Evolutionary conservation across 2,113 vertebrate genomes (phyloP).

Genomic region (Nymphicus hollandicus): DNA sequence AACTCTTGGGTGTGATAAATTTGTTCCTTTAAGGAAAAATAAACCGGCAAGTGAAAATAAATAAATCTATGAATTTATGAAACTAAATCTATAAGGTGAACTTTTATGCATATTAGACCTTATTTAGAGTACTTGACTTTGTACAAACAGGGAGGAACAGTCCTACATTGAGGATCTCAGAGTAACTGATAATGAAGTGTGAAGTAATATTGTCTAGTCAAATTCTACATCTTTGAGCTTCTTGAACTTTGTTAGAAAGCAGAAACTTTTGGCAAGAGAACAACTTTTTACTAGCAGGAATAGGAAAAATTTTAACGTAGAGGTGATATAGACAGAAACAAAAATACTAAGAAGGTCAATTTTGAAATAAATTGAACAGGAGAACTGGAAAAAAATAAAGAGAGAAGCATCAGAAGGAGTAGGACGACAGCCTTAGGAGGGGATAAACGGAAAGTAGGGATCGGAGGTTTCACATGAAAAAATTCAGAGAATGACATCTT

Average conservation of each 20-base stretch:
- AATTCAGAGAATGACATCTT: not conserved
- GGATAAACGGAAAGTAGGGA: not conserved
- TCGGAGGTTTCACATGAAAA: not conserved
- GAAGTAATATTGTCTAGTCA: not conserved
- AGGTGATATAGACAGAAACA: not conserved
- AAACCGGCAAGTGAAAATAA: not conserved
- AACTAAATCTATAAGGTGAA: not conserved
- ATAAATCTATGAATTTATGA: not conserved
- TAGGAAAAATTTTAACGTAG: not conserved
- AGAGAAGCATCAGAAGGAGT: not conserved
- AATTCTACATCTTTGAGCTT: not conserved
- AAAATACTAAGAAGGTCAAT: not conserved
- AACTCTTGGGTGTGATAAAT: not conserved
- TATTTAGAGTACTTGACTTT: not conserved
- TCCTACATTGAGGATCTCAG: not conserved
- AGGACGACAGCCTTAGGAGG: not conserved
- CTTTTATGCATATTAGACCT: not conserved
- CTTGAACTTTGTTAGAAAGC: not conserved
- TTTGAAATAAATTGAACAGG: not conserved
- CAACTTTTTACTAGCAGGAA: not conserved
- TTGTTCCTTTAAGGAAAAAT: not conserved
- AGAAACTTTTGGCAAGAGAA: not conserved
- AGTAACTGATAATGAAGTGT: not conserved
- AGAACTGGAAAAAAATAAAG: not conserved
- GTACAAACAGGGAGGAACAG: not conserved